Conservation (phyloP, 2,797 vertebrate species). For the Sebastes reedi region DNA sequence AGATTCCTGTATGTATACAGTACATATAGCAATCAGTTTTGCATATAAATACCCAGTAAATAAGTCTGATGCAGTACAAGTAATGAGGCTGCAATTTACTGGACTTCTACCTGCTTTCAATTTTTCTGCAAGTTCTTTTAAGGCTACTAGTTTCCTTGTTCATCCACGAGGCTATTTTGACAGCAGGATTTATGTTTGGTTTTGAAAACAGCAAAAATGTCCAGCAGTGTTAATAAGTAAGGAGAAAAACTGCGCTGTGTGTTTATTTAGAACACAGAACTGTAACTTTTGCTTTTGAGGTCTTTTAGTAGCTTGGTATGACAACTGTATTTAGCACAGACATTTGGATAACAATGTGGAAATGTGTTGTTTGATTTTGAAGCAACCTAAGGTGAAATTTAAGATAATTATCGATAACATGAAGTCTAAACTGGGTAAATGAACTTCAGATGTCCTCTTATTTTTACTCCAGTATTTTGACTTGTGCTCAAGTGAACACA, state of each 20-base stretch:
- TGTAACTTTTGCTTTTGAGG: not conserved
- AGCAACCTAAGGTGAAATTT: not conserved
- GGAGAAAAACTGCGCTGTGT: not conserved
- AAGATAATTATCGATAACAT: not conserved
- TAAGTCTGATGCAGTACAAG: not conserved
- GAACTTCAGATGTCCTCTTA: conserved; percentile 14
- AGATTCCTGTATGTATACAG: not conserved
- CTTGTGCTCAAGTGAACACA: not conserved
- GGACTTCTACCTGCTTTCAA: not conserved
- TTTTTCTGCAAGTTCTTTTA: not conserved
- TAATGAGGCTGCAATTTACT: not conserved
- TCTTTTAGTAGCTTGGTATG: not conserved
- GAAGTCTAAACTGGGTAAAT: conserved; percentile 5
- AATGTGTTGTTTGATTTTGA: conserved; percentile 1
- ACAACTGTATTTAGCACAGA: not conserved
- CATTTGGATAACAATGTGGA: conserved; percentile 4
- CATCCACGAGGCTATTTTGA: no score
- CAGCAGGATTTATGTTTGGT: no score
- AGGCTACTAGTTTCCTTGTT: no score
- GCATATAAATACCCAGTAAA: not conserved
- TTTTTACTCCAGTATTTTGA: conserved; percentile 5
- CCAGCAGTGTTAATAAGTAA: no score
- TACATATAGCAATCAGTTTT: not conserved
- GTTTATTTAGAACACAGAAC: not conserved
- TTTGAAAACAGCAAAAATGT: no score